These are phyloP conservation scores for Lamellibrachia luymesi DNA, from an alignment of 1,140 invertebrate genomes.

Conservation along the genomic window DNA sequence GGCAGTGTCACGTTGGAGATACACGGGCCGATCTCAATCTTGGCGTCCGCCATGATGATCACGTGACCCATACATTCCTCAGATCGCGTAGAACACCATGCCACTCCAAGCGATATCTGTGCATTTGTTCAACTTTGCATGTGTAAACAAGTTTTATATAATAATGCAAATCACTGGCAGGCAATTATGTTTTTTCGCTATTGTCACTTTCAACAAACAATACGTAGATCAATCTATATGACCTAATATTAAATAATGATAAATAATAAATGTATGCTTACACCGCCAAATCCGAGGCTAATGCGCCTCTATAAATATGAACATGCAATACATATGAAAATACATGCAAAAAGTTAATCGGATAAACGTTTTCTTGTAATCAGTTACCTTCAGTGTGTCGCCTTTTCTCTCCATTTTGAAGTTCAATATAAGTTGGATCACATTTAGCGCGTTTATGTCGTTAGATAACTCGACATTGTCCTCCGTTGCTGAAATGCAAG, in stretches of 20 bases:
- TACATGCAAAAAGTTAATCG: neutral
- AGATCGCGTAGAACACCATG: neutral
- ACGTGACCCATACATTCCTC: neutral
- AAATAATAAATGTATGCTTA: too few species aligned
- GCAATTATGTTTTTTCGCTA: too few species aligned
- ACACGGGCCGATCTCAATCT: slow-evolving; percentile 1
- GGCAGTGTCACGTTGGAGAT: neutral
- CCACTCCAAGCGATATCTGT: neutral
- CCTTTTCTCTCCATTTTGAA: neutral
- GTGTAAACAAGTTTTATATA: too few species aligned
- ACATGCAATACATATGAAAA: too few species aligned
- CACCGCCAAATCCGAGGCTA: too few species aligned
- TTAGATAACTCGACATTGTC: neutral
- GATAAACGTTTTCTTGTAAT: too few species aligned
- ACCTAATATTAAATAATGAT: too few species aligned
- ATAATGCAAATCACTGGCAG: too few species aligned
- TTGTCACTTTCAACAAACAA: too few species aligned
- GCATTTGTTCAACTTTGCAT: too few species aligned
- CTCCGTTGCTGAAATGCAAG: neutral
- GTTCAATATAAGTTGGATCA: neutral
- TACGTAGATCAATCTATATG: too few species aligned
- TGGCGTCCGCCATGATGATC: neutral
- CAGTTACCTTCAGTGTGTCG: neutral
- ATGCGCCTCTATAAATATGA: too few species aligned
- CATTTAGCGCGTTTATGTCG: neutral